Conservation (phyloP, 1,140 invertebrate species). For the Drosophila subpulchrella region DNA sequence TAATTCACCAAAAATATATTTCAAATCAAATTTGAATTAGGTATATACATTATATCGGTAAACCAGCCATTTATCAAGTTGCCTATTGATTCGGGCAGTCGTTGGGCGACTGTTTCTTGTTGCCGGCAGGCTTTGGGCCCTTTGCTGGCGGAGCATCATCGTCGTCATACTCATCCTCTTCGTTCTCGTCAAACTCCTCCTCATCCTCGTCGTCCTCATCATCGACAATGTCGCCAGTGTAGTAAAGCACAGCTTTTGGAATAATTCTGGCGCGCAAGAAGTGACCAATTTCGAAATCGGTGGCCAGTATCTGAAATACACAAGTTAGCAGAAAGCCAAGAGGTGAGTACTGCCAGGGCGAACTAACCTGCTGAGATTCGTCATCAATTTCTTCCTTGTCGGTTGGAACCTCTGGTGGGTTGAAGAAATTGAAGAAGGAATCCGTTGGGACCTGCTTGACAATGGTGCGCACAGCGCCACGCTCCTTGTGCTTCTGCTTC, state of each 20-base stretch:
- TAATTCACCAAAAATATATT: constrained; percentile 79
- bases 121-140: constrained; percentile 48
- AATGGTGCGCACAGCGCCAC: constrained; percentile 95
- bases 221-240: constrained; percentile 93
- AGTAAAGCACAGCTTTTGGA: constrained; percentile 96
- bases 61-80: constrained; percentile 27
- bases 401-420: constrained; percentile 90
- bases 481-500: constrained; percentile 99
- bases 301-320: constrained; percentile 89
- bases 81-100: constrained; percentile 80
- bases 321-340: not conserved
- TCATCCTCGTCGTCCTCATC: constrained; percentile 90
- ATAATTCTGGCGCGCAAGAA: constrained; percentile 97
- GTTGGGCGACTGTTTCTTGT: constrained; percentile 77
- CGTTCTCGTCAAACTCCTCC: constrained; percentile 72
- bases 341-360: too few species aligned
- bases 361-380: constrained; percentile 86
- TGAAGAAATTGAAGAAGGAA: constrained; percentile 99
- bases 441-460: constrained; percentile 97
- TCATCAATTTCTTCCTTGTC: constrained; percentile 89
- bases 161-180: constrained; percentile 85
- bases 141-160: constrained; percentile 70
- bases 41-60: constrained; percentile 64
- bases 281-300: constrained; percentile 99
- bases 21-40: constrained; percentile 70